phyloP scores from a whole-genome alignment of 2,888 invertebrate species.

The Dusona sp. region DNA sequence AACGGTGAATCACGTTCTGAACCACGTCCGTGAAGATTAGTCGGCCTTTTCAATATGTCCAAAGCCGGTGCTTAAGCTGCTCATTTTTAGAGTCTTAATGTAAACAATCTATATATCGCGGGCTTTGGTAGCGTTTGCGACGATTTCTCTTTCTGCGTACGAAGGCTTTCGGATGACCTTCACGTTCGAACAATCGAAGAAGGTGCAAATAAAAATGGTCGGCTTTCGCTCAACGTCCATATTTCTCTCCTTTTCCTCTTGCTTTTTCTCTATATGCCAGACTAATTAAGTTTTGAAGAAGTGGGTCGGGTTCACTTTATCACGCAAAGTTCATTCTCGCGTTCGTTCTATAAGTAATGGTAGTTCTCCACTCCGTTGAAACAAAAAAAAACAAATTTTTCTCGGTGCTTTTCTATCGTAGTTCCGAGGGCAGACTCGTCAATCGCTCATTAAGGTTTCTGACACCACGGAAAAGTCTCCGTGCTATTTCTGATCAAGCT shows the following conservation, averaged over 20 bases:
- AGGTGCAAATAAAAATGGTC: slow-evolving; percentile 8
- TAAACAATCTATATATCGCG: slow-evolving; percentile 29
- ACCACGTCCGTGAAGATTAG: slow-evolving; percentile 11
- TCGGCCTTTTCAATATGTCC: neutral
- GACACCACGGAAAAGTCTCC: neutral
- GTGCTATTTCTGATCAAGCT: slow-evolving; percentile 11
- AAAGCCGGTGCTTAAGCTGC: neutral
- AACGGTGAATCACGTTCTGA: slow-evolving; percentile 16
- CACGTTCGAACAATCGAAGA: slow-evolving; percentile 19
- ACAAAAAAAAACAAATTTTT: neutral
- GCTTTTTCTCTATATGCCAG: slow-evolving; percentile 17
- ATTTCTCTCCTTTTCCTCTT: neutral
- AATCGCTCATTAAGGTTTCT: slow-evolving; percentile 29
- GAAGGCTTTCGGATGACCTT: slow-evolving; percentile 46
- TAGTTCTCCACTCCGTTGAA: neutral
- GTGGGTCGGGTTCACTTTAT: slow-evolving; percentile 53
- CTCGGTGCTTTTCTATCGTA: slow-evolving; percentile 1
- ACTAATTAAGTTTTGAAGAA: slow-evolving; percentile 54
- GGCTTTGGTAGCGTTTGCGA: slow-evolving; percentile 5
- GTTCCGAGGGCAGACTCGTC: slow-evolving; percentile 6
- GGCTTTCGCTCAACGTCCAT: slow-evolving; percentile 9
- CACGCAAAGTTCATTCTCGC: slow-evolving; percentile 59
- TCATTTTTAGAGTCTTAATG: slow-evolving; percentile 29
- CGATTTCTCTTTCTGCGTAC: slow-evolving; percentile 15
- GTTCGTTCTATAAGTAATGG: slow-evolving; percentile 42